Percentiles rank a stretch among this genome's conserved stretches.
Conservation (phyloP, 2,113 vertebrate genomes). For the Python bivittatus region DNA sequence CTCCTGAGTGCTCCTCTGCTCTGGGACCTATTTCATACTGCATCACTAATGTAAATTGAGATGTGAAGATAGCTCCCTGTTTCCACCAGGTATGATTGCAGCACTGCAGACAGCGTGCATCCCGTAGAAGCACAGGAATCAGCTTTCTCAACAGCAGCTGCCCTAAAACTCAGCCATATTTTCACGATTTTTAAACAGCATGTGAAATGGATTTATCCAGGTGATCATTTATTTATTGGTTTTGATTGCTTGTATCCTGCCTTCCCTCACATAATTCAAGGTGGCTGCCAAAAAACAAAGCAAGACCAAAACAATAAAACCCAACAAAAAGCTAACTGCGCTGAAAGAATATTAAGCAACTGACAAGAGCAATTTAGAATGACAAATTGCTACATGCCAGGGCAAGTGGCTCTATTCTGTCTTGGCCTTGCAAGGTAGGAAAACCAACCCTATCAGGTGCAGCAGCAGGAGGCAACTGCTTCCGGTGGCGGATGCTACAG, state of each 20-base stretch:
- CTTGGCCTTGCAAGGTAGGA: not conserved
- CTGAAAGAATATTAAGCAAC: not conserved
- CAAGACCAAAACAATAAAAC: not conserved
- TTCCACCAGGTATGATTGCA: constrained; percentile 75
- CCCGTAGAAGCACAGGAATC: constrained; percentile 67
- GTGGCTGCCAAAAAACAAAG: not conserved
- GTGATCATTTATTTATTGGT: not conserved
- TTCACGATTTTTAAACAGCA: constrained; percentile 49
- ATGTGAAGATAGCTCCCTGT: constrained; percentile 74
- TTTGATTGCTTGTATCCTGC: not conserved
- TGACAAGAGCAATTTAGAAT: not conserved
- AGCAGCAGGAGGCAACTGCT: not conserved
- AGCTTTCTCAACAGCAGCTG: constrained; percentile 53
- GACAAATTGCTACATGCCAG: not conserved
- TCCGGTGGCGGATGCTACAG: not conserved
- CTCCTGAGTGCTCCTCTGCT: constrained; percentile 76
- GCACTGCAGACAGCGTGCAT: constrained; percentile 65
- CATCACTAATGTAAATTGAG: constrained; percentile 82
- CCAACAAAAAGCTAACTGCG: not conserved
- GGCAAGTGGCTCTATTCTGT: not conserved
- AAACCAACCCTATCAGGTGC: not conserved
- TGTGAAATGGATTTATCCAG: constrained; percentile 32
- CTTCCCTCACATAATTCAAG: not conserved
- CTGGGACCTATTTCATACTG: constrained; percentile 74
- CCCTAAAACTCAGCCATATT: constrained; percentile 58